Conservation (phyloP, 2,113 vertebrate species). For the Podiceps cristatus region DNA sequence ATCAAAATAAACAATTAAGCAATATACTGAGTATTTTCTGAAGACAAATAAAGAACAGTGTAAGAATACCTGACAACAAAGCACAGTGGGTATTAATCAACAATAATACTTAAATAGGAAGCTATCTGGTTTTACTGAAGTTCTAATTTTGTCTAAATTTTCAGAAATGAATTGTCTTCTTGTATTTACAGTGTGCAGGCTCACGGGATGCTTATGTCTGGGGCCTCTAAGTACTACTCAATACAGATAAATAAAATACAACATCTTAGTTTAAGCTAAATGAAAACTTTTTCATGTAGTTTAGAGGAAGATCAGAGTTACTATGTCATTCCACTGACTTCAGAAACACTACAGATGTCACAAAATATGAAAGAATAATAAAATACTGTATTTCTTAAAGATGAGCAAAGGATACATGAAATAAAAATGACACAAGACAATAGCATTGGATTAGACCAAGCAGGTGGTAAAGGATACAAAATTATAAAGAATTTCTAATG, state of each 20-base stretch:
- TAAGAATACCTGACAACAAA: neutral
- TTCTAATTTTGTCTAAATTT: neutral
- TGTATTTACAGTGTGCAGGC: neutral
- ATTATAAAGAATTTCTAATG: neutral
- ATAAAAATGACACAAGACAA: neutral
- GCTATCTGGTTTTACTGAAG: neutral
- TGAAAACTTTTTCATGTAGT: neutral
- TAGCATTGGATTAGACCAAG: neutral
- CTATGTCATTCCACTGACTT: neutral
- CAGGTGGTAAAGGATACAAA: neutral
- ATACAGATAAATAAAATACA: neutral
- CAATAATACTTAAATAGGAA: neutral
- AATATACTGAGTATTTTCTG: neutral
- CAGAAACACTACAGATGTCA: neutral
- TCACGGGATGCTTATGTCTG: neutral
- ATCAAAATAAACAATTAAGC: neutral
- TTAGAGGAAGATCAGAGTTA: neutral
- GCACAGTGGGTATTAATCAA: neutral
- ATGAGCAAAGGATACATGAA: neutral
- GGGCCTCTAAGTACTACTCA: neutral
- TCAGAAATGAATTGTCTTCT: neutral
- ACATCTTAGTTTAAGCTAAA: neutral
- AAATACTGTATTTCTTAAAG: neutral
- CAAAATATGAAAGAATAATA: neutral
- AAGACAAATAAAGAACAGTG: neutral